phyloP scores from a whole-genome alignment of 2,797 vertebrate species.

The Acipenser ruthenus region DNA sequence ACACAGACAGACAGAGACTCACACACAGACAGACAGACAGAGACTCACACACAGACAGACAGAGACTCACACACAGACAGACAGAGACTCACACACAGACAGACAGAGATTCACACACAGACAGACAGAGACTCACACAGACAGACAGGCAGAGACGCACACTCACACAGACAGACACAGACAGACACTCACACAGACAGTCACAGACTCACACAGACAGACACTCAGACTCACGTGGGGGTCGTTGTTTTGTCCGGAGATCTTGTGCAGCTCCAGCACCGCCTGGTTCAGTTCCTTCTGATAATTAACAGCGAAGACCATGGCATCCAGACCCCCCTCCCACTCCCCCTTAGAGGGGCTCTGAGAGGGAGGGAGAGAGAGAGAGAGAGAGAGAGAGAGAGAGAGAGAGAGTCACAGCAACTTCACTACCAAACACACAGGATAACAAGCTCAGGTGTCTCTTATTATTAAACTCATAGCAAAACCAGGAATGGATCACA shows the following conservation, averaged over 20 bases:
- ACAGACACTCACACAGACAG: background rate
- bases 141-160: too few relatives aligned
- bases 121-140: too few relatives aligned
- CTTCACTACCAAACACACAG: too few relatives aligned
- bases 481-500: too few relatives aligned
- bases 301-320: slow-evolving; percentile 56
- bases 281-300: slow-evolving; percentile 55
- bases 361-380: slow-evolving; percentile 25
- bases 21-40: background rate
- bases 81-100: too few relatives aligned
- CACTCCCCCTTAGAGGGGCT: slow-evolving; percentile 60
- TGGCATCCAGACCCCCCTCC: slow-evolving; percentile 53
- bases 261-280: slow-evolving; percentile 48
- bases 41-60: background rate
- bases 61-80: background rate
- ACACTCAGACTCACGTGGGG: slow-evolving; percentile 46
- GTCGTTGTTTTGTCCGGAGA: slow-evolving; percentile 38
- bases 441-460: too few relatives aligned
- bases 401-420: background rate
- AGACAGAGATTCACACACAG: too few relatives aligned
- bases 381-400: background rate
- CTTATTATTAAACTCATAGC: too few relatives aligned
- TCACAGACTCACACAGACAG: background rate
- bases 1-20: too few relatives aligned
- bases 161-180: too few relatives aligned